Evolutionary conservation across 1,140 invertebrate genomes (phyloP), one percentile per base, ranked within the genome.

Genomic region (Drosophila watanabei): DNA sequence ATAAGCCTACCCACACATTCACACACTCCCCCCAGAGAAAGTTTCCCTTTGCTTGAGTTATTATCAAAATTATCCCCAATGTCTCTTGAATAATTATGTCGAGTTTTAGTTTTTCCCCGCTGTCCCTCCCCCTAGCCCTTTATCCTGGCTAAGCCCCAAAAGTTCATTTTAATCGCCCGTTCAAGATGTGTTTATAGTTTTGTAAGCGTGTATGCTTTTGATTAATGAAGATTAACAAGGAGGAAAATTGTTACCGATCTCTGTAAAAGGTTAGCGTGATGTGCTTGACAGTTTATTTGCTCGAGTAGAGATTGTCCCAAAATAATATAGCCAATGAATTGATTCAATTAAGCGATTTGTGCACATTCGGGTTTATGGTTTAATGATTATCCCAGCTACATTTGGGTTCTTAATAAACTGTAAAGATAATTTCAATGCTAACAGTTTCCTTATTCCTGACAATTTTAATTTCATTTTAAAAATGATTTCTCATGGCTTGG

Each of bases 191-290:
- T 73, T 88, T 83, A 75, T 75, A 68, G 60, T 78, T 71, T 61
- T 80, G 60, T 66, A 35, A 39, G 60, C 32, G 54, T 59, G 65
- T 48, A 30, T 52, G 72, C 35, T 35, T 80, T 61, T 85, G 86
- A 90, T 90, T 89, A 89, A 89, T 89, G 80, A 82, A 81, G 81
- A 76, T 71, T 88, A 88, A 89, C 81, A 88, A 76, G 52, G 75
- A 37, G 85, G 78, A 85, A 88, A 89, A 76, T 82, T 80, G 69
- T 69, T 60, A 56, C 33, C 85, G 61, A 83, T 72, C 54, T 66
- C 54, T 66, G 39, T 75, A 48, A 48, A 82, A 61, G 75, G 72
- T 68, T 79, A 60, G 63, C 72, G 56, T 71, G 39, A 82, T 51
- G 75, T 66, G 56, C 61, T 20, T 51, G 81, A 72, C 80, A 81